Evolutionary conservation across 2,797 vertebrate genomes (phyloP), one percentile per base, ranked within the genome.

Genomic region (Varecia variegata): DNA sequence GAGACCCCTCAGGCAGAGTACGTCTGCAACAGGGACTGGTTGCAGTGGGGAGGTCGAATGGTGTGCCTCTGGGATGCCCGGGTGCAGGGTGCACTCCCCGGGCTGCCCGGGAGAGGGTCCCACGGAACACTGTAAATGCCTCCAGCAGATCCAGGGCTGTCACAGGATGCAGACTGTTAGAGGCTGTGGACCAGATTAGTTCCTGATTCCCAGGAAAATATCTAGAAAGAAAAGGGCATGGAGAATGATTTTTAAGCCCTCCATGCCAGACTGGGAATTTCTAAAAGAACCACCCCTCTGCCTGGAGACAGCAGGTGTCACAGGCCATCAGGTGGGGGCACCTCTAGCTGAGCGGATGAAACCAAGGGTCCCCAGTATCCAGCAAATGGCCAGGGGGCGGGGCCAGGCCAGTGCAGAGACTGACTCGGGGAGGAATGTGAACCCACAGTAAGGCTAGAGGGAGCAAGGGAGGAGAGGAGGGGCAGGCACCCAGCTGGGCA

Each of bases 61-160:
- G 5, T 18, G 23, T 15, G 30, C 15, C 21, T 43, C 58, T 67
- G 17, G 1, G 74, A 76, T 12, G 5, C 7, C 1, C 0, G 1
- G 3, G 50, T 58, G 56, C 23, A 15, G 23, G 17, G 21, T 20
- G 6, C 12, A 1, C 35, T 14, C 1, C 2, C 58, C 3, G 12
- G 38, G 58, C 30, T 76, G 47, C 12, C 11, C 4, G 0, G 8
- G 50, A n/a, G 5, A 47, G 50, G 13, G 35, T 25, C 30, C 60
- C 23, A 23, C 3, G 0, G 71, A 68, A 30, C 6, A 30, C 38
- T 32, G 40, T 54, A 76, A 56, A 67, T 85, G 70, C 30, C 47
- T 25, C 18, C 45, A 40, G 56, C 71, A 56, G 58, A 85, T 15
- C 58, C 90, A 67, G 38, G 70, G 30, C 38, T 3, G 1, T 17